phyloP scores from a whole-genome alignment of 2,797 vertebrate species.

The Chelmon rostratus region DNA sequence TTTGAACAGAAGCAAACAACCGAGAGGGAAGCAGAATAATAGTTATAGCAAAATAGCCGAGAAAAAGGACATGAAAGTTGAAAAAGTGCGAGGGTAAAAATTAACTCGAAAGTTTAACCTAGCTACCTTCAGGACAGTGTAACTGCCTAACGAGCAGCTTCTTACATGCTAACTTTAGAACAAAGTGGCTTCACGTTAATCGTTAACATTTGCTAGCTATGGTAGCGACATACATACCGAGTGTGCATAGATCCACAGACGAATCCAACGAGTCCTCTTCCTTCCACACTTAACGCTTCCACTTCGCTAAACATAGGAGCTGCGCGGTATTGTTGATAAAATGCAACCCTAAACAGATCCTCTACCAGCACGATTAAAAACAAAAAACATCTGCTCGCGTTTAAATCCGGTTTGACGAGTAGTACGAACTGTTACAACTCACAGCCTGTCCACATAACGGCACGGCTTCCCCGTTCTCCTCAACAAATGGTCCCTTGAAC shows the following conservation, averaged over 20 bases:
- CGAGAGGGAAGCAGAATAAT: fast-evolving
- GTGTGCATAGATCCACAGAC: conserved; percentile 48
- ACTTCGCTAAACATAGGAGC: conserved; percentile 45
- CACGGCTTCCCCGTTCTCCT: conserved; percentile 56
- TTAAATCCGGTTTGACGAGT: conserved; percentile 56
- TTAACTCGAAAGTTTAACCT: neutral
- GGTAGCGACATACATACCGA: conserved; percentile 55
- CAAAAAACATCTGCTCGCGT: neutral
- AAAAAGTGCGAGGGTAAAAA: neutral
- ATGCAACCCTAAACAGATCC: conserved; percentile 8
- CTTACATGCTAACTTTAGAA: neutral
- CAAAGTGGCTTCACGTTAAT: no score
- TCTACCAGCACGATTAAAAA: conserved; percentile 1
- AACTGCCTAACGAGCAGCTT: fast-evolving
- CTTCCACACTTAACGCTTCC: conserved; percentile 47
- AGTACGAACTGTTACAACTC: conserved; percentile 57
- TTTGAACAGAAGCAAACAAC: neutral
- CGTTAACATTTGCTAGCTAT: neutral
- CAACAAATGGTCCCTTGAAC: conserved; percentile 70
- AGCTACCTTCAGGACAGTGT: neutral
- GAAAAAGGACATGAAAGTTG: neutral
- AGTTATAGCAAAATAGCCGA: neutral
- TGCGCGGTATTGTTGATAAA: neutral
- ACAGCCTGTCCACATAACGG: conserved; percentile 49
- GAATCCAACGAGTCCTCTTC: conserved; percentile 58